Base-by-base conservation (phyloP, 2,113 vertebrate genomes). In the Lophura nycthemera region DNA sequence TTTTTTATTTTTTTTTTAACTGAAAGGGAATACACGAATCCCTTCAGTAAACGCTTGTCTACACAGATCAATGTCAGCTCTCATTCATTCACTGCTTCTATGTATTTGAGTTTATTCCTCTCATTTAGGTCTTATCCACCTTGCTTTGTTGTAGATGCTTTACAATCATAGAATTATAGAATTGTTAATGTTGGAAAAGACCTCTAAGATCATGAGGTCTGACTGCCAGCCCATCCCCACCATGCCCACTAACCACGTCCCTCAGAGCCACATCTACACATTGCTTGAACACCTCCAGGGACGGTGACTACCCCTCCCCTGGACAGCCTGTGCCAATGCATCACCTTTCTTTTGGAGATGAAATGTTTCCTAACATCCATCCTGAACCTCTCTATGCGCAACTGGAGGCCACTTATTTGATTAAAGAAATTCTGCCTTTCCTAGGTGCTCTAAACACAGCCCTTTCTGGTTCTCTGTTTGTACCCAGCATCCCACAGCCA, bases 391-490 rank as follows among this genome's bases (percentile, higher is more conserved):
- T 15, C 16, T 29, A 3, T 16, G 52, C 9, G 10, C 52, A 30
- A 56, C 9, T 18, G 30, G 29, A 56, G 27, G 52, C 52, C 52
- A 30, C 30, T 56, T 29, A 17, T 10, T 56, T 29, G 36, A 42
- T 45, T 27, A 7, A 83, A 66, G n/a, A n/a, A 65, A 47, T 70
- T 66, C 59, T 40, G 40, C 52, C 66, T 79, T 67, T 65, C 56
- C 72, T 0, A 0, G 1, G 48, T 88, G 54, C 8, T 42, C 15
- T 56, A 29, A 21, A 25, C 38, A 36, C 42, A 43, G 66, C 0
- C 18, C 57, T 85, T 84, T 78, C 24, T 89, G 30, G 3, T 77
- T 27, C 54, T 86, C 32, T 38, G 0, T 45, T 36, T n/a, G 24
- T 50, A 4, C 22, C 29, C 40, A 60, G 36, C 65, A 71, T 47